Conservation (phyloP, 2,888 invertebrate species). For the Sympetrum striolatum region DNA sequence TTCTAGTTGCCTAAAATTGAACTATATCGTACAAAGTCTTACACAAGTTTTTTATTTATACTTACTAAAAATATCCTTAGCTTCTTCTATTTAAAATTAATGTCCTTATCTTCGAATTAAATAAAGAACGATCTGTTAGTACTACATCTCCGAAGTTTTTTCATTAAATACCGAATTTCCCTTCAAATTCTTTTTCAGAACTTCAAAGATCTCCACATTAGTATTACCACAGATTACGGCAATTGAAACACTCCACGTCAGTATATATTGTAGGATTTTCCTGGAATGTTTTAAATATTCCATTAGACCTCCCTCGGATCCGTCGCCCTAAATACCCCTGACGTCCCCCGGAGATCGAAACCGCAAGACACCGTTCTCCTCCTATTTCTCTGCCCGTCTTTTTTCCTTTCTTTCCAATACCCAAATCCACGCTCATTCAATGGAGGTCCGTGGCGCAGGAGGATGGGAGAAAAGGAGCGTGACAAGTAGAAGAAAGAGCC, state of each 20-base stretch:
- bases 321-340: neutral
- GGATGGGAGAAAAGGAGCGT: neutral
- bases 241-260: neutral
- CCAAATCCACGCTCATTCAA: constrained; percentile 25
- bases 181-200: neutral
- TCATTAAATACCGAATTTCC: no score
- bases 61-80: no score
- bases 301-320: neutral
- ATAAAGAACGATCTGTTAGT: no score
- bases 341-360: neutral
- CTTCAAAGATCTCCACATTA: neutral
- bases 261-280: no score
- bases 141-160: no score
- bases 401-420: constrained; percentile 27
- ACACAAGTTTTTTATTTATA: no score
- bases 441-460: neutral
- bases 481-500: constrained; percentile 40
- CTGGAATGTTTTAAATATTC: neutral
- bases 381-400: neutral
- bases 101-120: no score
- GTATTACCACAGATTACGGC: no score
- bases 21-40: no score
- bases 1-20: no score
- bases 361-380: neutral
- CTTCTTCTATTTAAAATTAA: no score